Evolutionary conservation across 2,113 vertebrate species (phyloP).

Genomic region (Acrocephalus arundinaceus): DNA sequence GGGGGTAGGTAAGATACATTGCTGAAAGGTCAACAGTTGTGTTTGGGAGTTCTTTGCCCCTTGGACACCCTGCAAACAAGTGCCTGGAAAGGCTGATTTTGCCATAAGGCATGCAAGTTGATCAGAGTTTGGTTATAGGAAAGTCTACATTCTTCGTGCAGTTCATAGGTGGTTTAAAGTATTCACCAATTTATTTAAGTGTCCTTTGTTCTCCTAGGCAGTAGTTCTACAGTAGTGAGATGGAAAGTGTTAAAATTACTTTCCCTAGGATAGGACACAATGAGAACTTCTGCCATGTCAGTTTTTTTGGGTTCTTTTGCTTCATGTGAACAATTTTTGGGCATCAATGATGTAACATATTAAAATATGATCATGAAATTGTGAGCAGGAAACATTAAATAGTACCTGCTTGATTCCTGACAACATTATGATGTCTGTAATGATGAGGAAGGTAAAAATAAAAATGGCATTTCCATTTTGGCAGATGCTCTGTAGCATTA

Average conservation of each 20-base stretch:
- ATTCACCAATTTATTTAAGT: not conserved
- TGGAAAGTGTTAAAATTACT: not conserved
- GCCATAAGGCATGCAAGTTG: not conserved
- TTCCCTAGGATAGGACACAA: not conserved
- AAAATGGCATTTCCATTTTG: slow-evolving; percentile 41
- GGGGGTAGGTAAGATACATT: not conserved
- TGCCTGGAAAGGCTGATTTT: not conserved
- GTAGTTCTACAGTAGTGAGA: not conserved
- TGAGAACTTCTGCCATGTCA: not conserved
- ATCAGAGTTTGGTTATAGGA: not conserved
- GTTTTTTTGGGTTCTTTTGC: not conserved
- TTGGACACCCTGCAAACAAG: not conserved
- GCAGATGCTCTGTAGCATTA: slow-evolving; percentile 5
- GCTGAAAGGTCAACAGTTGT: not conserved
- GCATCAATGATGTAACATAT: not conserved
- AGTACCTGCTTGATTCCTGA: slow-evolving; percentile 46
- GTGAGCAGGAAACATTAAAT: slow-evolving; percentile 49
- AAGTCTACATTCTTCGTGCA: not conserved
- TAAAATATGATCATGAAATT: slow-evolving; percentile 51
- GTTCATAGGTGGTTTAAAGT: not conserved
- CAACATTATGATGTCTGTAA: slow-evolving; percentile 55
- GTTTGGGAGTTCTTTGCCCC: not conserved
- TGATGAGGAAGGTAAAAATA: slow-evolving; percentile 53
- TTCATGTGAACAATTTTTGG: not conserved
- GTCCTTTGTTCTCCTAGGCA: not conserved